phyloP scores from a whole-genome alignment of 2,797 vertebrate genomes.

The Varecia variegata region DNA sequence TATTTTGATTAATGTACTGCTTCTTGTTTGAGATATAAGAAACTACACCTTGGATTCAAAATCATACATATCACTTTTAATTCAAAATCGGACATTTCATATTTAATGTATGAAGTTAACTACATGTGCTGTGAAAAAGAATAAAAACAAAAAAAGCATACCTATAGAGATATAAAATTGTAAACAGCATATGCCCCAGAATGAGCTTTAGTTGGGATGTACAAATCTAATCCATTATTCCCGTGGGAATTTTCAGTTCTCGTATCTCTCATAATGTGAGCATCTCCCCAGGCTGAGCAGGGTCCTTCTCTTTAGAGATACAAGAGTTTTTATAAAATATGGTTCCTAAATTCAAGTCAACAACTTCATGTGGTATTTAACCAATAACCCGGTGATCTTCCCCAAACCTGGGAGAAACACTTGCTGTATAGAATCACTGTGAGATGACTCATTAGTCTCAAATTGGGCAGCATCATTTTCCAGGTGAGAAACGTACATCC shows the following conservation, averaged over 20 bases:
- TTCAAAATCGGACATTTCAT: no score
- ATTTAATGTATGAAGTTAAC: neutral
- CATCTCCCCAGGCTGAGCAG: no score
- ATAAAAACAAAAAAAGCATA: neutral
- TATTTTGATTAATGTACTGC: no score
- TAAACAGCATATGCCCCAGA: neutral
- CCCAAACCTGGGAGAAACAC: neutral
- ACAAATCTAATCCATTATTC: neutral
- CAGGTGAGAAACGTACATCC: rapidly evolving
- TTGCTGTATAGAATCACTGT: rapidly evolving
- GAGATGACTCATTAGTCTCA: neutral
- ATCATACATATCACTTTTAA: no score
- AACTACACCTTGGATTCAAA: no score
- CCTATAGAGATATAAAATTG: rapidly evolving
- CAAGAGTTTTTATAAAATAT: neutral
- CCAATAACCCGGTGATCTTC: neutral
- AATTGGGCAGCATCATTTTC: rapidly evolving
- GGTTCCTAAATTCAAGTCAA: neutral
- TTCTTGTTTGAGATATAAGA: no score
- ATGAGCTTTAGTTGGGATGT: neutral
- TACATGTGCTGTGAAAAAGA: neutral
- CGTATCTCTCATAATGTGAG: neutral
- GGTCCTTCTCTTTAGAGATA: neutral
- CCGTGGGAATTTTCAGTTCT: neutral
- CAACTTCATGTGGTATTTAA: neutral